Base-by-base conservation (phyloP, 2,113 vertebrate genomes). In the Trogon melanurus region DNA sequence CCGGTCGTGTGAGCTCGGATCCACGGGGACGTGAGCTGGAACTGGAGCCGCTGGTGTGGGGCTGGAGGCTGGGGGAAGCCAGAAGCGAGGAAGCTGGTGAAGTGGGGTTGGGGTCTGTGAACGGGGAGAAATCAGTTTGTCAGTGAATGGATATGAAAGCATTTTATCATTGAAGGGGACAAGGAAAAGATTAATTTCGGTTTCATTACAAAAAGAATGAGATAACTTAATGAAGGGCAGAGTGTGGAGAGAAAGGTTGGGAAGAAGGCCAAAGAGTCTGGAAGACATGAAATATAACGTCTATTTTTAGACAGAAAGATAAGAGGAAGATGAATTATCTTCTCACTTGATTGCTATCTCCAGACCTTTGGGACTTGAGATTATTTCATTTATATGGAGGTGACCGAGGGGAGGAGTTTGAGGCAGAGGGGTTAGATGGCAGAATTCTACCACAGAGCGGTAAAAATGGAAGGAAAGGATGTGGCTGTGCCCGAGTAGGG, bases 261-360 rank as follows among this genome's bases (percentile, higher is more conserved):
- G 90, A 95, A 69, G 65, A 64, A 74, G 22, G 85, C 75, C 88
- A 92, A 22, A 81, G 65, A 64, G 51, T 56, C 65, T 80, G 79
- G 53, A 84, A 81, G 92, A 91, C 65, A 50, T 88, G 73, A 92
- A 81, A 72, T 92, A 74, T 60, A 64, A 71, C 4, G 21, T 23
- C 83, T 96, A 81, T 72, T 96, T 92, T 86, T 93, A 92, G 70
- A 44, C n/a, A 57, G 89, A 89, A 87, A 94, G 92, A 84, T 81
- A 86, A 62, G 81, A 81, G 34, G 32, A 65, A 61, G 81, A 83
- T 58, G 38, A 82, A 50, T 88, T 87, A 16, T 45, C 74, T 91
- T 93, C 89, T 61, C 57, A 38, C 56, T 78, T 89, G 60, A 70
- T 89, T 92, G 79, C 76, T 82, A 67, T 73, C 53, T 92, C n/a